These are phyloP conservation scores for Odontesthes bonariensis DNA, from an alignment of 2,113 vertebrate species.

Conservation along the genomic window DNA sequence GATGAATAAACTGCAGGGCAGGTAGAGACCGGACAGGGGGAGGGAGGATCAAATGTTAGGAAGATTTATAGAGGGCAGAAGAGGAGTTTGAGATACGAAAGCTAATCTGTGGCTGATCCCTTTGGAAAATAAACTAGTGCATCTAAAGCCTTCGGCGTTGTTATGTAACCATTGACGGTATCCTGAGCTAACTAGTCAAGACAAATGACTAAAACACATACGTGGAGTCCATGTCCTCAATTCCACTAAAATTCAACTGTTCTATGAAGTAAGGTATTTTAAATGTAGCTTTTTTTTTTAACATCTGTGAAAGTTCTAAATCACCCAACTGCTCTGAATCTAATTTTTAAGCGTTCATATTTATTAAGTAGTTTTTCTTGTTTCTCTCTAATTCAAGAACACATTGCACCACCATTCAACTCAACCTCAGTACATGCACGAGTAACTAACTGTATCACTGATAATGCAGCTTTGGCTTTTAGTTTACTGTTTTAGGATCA, in stretches of 20 bases:
- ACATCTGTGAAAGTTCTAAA: no score
- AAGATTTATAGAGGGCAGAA: constrained; percentile 1
- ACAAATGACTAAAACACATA: not conserved
- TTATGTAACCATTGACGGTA: not conserved
- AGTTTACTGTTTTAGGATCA: not conserved
- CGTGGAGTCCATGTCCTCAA: not conserved
- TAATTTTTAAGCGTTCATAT: not conserved
- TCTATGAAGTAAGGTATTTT: no score
- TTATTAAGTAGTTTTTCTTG: not conserved
- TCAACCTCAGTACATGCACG: not conserved
- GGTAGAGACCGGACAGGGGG: constrained; percentile 5
- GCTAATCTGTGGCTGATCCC: constrained; percentile 3
- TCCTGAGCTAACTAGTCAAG: not conserved
- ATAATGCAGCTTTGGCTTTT: no score
- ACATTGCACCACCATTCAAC: not conserved
- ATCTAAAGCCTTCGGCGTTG: not conserved
- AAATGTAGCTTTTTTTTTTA: no score
- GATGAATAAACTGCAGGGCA: constrained; percentile 41
- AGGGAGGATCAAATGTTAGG: constrained; percentile 19
- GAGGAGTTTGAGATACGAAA: constrained; percentile 10
- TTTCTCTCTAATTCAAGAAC: no score
- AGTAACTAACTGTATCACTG: not conserved
- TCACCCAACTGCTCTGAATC: not conserved
- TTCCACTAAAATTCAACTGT: no score
- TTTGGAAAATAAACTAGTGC: constrained; percentile 18